Evolutionary conservation across 1,140 invertebrate species (phyloP), one percentile per base, ranked within the genome.

Genomic region (Drosophila mojavensis): DNA sequence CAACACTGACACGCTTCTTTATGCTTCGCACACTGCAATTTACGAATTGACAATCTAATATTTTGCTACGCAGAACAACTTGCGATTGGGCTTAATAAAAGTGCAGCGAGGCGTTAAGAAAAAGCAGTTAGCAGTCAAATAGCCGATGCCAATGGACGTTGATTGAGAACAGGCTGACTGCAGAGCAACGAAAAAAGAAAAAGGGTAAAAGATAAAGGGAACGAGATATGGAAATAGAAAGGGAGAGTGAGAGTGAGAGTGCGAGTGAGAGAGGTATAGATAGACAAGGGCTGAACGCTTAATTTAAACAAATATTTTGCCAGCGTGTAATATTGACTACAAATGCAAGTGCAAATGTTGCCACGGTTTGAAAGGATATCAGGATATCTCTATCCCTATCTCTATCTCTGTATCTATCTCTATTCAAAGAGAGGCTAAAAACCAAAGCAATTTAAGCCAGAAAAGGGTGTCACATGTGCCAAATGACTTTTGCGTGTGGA

Each of bases 281-380:
- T 43, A 15, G 13, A 7, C 41, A n/a, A 15, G 17, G 43, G 43
- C 17, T 13, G 51, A 70, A 66, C 78, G 70, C 83, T 89, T 83
- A 80, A 89, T 89, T 88, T 88, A 77, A 86, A 76, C 77, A 88
- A 88, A 88, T 83, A 88, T 88, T 79, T 86, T 75, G 81, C 62
- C 64, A 78, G 79, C 72, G 71, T 90, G 77, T 85, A 83, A 90
- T 90, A 90, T 90, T 86, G 82, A 90, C 82, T 90, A 90, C 80
- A 84, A 90, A 90, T 78, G 82, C 88, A 88, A 81, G 88, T 90
- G 88, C 88, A 90, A 90, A 90, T 90, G 88, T 90, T 90, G 88
- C 88, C 88, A 90, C 88, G 88, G 79, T 75, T 83, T 83, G 80
- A 81, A 76, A 69, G 80, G 79, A 86, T 76, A 74, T 53, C 56